Evolutionary conservation across 2,113 vertebrate genomes (phyloP).

Genomic region (Grantiella picta): DNA sequence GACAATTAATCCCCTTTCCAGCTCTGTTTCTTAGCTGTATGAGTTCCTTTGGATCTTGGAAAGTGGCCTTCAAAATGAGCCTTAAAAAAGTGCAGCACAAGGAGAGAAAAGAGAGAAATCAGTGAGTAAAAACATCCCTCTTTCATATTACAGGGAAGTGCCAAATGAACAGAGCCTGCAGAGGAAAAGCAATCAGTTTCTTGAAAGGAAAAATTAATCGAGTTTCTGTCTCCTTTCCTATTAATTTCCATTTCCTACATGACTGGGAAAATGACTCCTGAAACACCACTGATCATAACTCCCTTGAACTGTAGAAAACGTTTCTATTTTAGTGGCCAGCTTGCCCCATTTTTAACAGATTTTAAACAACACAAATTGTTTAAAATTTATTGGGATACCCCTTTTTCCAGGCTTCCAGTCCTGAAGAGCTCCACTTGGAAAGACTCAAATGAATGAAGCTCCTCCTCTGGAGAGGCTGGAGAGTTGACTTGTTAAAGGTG

Average conservation of each 20-base stretch:
- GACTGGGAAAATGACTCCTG: not conserved
- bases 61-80: not conserved
- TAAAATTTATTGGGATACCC: not conserved
- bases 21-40: not conserved
- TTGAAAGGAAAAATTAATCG: not conserved
- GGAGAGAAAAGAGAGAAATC: not conserved
- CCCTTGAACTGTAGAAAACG: not conserved
- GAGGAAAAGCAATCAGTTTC: not conserved
- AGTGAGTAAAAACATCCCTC: not conserved
- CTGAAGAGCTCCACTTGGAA: constrained; percentile 25
- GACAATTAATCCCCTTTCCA: not conserved
- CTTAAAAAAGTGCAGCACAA: not conserved
- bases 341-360: not conserved
- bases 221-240: not conserved
- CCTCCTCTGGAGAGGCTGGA: not conserved
- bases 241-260: not conserved
- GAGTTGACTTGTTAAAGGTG: constrained; percentile 53
- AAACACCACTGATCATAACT: not conserved
- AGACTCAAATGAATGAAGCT: constrained; percentile 10
- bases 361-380: constrained; percentile 15
- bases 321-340: constrained; percentile 28
- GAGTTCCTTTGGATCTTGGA: not conserved
- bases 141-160: not conserved
- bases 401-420: not conserved
- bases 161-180: not conserved